Conservation (phyloP, 2,113 vertebrate species). For the Microcebus murinus region DNA sequence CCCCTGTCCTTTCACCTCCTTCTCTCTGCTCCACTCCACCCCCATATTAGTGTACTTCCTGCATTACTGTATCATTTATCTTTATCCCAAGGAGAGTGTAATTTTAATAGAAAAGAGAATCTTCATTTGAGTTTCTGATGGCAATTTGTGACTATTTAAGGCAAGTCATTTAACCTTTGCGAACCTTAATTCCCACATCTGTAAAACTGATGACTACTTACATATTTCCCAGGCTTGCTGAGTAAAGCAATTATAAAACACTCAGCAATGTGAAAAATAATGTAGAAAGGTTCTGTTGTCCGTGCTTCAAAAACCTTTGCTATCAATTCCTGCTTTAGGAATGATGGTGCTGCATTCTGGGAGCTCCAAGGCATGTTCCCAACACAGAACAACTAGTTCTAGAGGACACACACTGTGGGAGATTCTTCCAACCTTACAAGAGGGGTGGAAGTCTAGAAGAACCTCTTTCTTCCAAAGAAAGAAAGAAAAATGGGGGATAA, state of each 20-base stretch:
- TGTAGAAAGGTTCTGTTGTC: neutral
- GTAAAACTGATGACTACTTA: conserved; percentile 60
- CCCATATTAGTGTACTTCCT: neutral
- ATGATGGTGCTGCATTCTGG: neutral
- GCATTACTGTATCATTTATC: conserved; percentile 35
- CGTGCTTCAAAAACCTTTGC: neutral
- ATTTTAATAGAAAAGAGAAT: conserved; percentile 43
- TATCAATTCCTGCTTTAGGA: neutral
- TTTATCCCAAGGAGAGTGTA: conserved; percentile 19
- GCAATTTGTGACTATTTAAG: conserved; percentile 61
- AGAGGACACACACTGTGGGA: neutral
- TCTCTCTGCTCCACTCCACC: neutral
- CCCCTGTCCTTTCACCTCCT: neutral
- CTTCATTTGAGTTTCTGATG: conserved; percentile 42
- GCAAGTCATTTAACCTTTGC: conserved; percentile 62
- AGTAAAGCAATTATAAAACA: conserved; percentile 66
- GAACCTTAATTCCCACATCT: conserved; percentile 62
- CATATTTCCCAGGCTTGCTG: conserved; percentile 56
- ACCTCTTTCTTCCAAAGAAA: neutral
- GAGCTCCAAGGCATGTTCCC: neutral
- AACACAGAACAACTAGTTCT: fast-evolving
- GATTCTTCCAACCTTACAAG: neutral
- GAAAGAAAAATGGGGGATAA: neutral
- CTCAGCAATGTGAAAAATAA: conserved; percentile 34
- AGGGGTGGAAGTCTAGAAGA: neutral